Evolutionary conservation across 2,113 vertebrate species (phyloP).

Genomic region (Gobius niger): DNA sequence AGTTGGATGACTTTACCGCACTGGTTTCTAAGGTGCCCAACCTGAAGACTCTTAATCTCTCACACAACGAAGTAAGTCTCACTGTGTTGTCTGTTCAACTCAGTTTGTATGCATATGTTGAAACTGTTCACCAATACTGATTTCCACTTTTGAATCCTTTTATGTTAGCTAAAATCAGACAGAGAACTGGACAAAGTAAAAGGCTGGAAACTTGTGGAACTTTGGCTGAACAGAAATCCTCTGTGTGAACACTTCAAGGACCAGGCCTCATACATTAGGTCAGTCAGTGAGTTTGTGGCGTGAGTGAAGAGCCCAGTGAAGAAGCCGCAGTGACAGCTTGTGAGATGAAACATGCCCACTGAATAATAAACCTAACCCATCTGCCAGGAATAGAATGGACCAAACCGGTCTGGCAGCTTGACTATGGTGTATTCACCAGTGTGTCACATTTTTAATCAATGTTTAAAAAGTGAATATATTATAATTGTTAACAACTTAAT

Average conservation of each 20-base stretch:
- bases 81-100: not conserved
- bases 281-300: slow-evolving; percentile 59
- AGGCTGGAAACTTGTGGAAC: slow-evolving; percentile 84
- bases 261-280: slow-evolving; percentile 88
- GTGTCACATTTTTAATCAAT: not conserved
- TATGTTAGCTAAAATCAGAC: slow-evolving; percentile 82
- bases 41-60: slow-evolving; percentile 86
- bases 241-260: slow-evolving; percentile 84
- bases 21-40: slow-evolving; percentile 80
- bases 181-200: slow-evolving; percentile 87
- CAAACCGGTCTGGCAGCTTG: not conserved
- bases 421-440: not conserved
- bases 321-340: not conserved
- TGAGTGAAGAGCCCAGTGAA: slow-evolving; percentile 3
- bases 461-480: not conserved
- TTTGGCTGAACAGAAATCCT: slow-evolving; percentile 86
- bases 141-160: not conserved
- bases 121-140: not conserved
- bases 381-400: slow-evolving; percentile 13
- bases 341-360: not conserved
- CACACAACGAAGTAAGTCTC: slow-evolving; percentile 81
- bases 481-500: slow-evolving; percentile 17
- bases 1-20: slow-evolving; percentile 80
- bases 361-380: slow-evolving; percentile 2
- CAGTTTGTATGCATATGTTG: too few relatives aligned